Percentiles rank a stretch among this genome's conserved stretches.
Conservation (phyloP, 2,113 vertebrate genomes). For the Sisor rabdophorus region DNA sequence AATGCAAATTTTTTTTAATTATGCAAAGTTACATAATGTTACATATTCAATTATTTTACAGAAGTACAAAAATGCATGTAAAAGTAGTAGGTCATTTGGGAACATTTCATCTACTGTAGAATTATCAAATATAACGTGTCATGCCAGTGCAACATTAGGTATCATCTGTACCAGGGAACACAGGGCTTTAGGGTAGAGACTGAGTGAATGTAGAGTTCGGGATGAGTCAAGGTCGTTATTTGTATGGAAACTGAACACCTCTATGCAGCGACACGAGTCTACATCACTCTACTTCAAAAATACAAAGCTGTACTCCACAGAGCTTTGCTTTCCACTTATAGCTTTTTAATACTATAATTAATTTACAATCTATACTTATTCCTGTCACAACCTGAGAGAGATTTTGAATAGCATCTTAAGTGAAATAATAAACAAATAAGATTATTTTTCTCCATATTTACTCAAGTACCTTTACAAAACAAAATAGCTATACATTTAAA, state of each 20-base stretch:
- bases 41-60: too few species aligned
- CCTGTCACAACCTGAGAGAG: background rate
- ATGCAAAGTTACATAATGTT: too few species aligned
- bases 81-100: too few species aligned
- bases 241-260: constrained; percentile 11
- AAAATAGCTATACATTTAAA: background rate
- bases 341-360: constrained; percentile 4
- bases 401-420: background rate
- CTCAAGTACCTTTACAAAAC: background rate
- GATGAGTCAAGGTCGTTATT: constrained; percentile 47
- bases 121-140: constrained; percentile 27
- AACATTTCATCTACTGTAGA: too few species aligned
- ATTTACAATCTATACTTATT: background rate
- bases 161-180: constrained; percentile 53
- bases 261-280: background rate
- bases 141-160: constrained; percentile 47
- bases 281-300: too few species aligned
- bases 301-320: background rate
- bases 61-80: too few species aligned
- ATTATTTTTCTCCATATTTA: constrained; percentile 19
- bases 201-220: constrained; percentile 32
- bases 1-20: too few species aligned
- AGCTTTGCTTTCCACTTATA: background rate
- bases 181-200: constrained; percentile 19
- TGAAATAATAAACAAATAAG: background rate